Percentiles rank a stretch among this genome's conserved stretches.
phyloP scores from a whole-genome alignment of 2,797 vertebrate genomes.

The Poeciliopsis gracilis region DNA sequence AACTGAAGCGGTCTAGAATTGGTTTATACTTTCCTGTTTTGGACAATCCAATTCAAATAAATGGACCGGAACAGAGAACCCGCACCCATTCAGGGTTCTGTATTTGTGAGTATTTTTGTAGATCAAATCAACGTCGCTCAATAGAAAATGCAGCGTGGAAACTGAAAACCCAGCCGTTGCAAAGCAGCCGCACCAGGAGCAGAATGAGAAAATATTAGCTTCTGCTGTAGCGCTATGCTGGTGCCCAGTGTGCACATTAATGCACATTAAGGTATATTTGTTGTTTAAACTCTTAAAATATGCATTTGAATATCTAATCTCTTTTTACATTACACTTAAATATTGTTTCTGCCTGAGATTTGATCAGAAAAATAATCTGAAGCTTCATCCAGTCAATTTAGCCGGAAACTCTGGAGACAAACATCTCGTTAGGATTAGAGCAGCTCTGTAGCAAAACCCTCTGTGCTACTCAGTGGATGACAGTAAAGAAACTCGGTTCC shows the following conservation, averaged over 20 bases:
- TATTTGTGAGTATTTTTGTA: no score
- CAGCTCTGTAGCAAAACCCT: not conserved
- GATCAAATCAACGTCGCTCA: no score
- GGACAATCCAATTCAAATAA: not conserved
- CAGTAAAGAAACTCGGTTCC: not conserved
- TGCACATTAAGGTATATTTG: not conserved
- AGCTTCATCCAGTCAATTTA: not conserved
- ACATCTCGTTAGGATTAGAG: not conserved
- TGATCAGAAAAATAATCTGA: not conserved
- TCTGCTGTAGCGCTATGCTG: not conserved
- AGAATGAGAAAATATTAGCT: not conserved
- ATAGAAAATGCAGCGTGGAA: no score
- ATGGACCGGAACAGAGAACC: no score
- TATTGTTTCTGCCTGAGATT: not conserved
- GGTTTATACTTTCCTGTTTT: not conserved
- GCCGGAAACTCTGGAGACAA: not conserved
- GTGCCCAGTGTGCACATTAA: not conserved
- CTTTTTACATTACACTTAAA: not conserved
- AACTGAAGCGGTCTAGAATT: not conserved
- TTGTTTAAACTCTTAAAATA: not conserved
- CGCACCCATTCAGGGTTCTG: no score
- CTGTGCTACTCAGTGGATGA: not conserved
- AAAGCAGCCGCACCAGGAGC: not conserved
- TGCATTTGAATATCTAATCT: no score
- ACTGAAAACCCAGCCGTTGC: no score